Percentiles rank a stretch among this genome's conserved stretches.
Evolutionary conservation across 2,888 invertebrate genomes (phyloP).

Genomic region (Aphidoletes aphidimyza): DNA sequence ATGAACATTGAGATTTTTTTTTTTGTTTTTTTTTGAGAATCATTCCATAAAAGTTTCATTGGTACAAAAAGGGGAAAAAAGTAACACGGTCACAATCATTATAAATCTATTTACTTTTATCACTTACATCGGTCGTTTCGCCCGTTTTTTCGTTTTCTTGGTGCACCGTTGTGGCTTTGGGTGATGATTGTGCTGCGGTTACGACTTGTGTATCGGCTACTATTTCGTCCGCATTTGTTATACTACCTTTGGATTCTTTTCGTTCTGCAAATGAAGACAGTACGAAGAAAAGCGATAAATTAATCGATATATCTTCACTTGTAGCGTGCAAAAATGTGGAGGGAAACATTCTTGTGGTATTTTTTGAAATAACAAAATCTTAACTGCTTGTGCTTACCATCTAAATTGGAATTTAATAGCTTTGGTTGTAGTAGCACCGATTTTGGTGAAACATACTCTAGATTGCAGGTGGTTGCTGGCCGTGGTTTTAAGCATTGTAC

Average conservation of each 20-base stretch:
- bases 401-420: slow-evolving; percentile 4
- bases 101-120: slow-evolving; percentile 21
- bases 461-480: background rate
- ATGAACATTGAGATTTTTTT: background rate
- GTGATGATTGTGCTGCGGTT: background rate
- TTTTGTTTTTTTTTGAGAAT: too few relatives aligned
- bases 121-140: slow-evolving; percentile 17
- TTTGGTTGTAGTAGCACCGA: background rate
- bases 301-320: too few relatives aligned
- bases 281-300: background rate
- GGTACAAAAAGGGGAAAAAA: background rate
- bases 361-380: background rate
- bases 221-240: background rate
- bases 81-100: background rate
- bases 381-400: background rate
- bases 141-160: slow-evolving; percentile 28
- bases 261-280: background rate
- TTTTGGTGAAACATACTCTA: slow-evolving; percentile 28
- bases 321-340: background rate
- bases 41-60: slow-evolving; percentile 39
- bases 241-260: slow-evolving; percentile 24
- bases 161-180: background rate
- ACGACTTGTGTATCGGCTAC: background rate
- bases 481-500: background rate
- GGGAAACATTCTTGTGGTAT: background rate